These are phyloP conservation scores for Coenobita brevimanus DNA, from an alignment of 1,140 invertebrate genomes.

Conservation along the genomic window DNA sequence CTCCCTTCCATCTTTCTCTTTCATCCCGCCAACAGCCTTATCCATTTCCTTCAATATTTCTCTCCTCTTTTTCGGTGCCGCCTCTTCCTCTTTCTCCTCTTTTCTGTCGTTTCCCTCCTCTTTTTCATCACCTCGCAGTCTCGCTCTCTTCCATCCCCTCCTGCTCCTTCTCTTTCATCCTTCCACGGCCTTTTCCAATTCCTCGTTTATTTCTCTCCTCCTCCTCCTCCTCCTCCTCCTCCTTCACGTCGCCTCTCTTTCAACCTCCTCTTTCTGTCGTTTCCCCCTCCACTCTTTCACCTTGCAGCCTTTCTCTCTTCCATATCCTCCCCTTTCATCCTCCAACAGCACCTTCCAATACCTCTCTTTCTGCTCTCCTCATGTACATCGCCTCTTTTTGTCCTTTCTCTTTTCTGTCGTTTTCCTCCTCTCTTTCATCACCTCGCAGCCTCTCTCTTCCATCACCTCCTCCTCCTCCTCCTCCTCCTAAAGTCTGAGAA, in stretches of 20 bases:
- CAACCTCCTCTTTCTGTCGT: not conserved
- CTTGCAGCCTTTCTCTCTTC: not conserved
- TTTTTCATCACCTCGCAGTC: not conserved
- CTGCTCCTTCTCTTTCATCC: not conserved
- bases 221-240: not conserved
- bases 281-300: not conserved
- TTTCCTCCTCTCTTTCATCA: not conserved
- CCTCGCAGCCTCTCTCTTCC: not conserved
- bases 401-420: not conserved
- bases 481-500: too few species aligned
- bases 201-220: not conserved
- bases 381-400: too few species aligned
- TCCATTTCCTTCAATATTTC: too few species aligned
- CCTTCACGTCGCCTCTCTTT: not conserved
- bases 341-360: not conserved
- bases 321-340: slow-evolving; percentile 41
- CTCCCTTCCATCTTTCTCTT: not conserved
- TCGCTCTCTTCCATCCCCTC: not conserved
- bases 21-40: too few species aligned
- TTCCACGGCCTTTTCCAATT: not conserved
- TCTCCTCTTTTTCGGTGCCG: not conserved
- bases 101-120: not conserved
- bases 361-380: not conserved
- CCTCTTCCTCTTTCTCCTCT: not conserved
- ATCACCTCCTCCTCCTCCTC: not conserved